These are phyloP conservation scores for Stercorarius parasiticus DNA, from an alignment of 2,113 vertebrate species.

Conservation along the genomic window DNA sequence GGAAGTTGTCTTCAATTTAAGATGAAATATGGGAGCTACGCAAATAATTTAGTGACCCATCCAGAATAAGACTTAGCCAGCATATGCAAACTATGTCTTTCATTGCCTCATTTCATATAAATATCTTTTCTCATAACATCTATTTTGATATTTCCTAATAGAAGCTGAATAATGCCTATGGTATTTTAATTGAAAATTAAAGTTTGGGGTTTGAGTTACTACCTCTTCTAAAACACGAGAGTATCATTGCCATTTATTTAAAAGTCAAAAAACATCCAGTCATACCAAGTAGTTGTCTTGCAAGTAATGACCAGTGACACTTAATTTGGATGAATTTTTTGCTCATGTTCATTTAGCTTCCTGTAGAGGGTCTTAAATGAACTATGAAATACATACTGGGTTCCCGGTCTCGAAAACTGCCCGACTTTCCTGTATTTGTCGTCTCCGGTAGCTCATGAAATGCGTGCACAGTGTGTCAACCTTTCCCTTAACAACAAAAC, in stretches of 20 bases:
- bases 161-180: background rate
- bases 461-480: constrained; percentile 28
- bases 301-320: background rate
- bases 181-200: background rate
- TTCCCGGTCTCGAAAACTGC: background rate
- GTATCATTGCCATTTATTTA: background rate
- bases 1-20: constrained; percentile 29
- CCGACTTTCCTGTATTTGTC: constrained; percentile 5
- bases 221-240: background rate
- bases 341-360: background rate
- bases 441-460: constrained; percentile 23
- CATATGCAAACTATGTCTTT: background rate
- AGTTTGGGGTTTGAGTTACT: background rate
- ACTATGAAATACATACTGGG: background rate
- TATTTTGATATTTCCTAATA: background rate
- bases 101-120: background rate
- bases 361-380: background rate
- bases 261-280: background rate
- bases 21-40: constrained; percentile 21
- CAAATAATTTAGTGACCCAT: constrained; percentile 40
- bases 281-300: background rate
- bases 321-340: background rate
- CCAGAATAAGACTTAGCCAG: background rate
- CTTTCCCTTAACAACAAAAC: constrained; percentile 70
- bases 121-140: background rate